Conservation (phyloP, 2,113 vertebrate genomes). For the Hyaena hyaena region DNA sequence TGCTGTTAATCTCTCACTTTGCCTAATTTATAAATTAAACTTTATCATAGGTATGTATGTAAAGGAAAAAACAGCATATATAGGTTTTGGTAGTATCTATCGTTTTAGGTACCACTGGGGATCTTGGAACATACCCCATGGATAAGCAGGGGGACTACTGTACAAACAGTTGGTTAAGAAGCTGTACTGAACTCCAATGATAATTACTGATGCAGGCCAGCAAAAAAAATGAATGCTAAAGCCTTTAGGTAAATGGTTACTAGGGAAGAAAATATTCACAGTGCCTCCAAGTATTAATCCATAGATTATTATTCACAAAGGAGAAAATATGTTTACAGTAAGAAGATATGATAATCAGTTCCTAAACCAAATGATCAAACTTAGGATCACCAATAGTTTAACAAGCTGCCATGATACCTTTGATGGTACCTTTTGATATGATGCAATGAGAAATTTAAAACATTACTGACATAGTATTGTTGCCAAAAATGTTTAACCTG, state of each 20-base stretch:
- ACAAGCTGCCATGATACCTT: neutral
- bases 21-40: neutral
- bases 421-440: neutral
- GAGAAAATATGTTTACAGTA: neutral
- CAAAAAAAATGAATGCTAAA: conserved; percentile 16
- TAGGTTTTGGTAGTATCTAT: neutral
- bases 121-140: neutral
- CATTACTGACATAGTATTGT: neutral
- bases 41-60: neutral
- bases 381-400: neutral
- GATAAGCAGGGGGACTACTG: neutral
- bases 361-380: conserved; percentile 7
- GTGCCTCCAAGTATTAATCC: neutral
- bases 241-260: neutral
- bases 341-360: neutral
- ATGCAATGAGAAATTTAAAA: conserved; percentile 24
- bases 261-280: neutral
- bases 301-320: conserved; percentile 8
- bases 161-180: neutral
- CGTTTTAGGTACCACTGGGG: neutral
- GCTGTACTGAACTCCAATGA: neutral
- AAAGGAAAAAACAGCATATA: neutral
- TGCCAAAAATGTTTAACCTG: conserved; percentile 24
- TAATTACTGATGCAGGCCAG: neutral
- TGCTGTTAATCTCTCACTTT: neutral